These are phyloP conservation scores for Hystrix cristata DNA, from an alignment of 2,113 vertebrate genomes.

Conservation along the genomic window DNA sequence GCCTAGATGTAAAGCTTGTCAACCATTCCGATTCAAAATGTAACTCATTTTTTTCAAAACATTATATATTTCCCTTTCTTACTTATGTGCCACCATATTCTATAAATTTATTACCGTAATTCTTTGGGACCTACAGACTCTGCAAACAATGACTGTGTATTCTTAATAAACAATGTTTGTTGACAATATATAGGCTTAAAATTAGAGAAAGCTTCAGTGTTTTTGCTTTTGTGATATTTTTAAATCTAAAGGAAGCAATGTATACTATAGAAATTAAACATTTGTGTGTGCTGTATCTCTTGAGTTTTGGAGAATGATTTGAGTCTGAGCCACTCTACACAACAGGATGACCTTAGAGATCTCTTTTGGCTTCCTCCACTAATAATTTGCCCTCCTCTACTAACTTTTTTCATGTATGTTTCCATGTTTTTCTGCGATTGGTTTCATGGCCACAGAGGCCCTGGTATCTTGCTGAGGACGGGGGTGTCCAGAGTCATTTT, in stretches of 20 bases:
- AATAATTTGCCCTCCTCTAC: conserved; percentile 62
- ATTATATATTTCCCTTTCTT: background rate
- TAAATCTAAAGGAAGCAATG: conserved; percentile 40
- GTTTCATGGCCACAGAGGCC: conserved; percentile 21
- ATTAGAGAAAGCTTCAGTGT: conserved; percentile 34
- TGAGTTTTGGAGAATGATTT: conserved; percentile 61
- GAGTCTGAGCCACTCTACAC: conserved; percentile 43
- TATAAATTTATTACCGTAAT: background rate
- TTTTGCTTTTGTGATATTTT: conserved; percentile 65
- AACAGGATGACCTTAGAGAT: conserved; percentile 66
- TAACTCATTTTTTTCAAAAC: background rate
- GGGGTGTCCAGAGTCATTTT: background rate
- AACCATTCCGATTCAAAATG: conserved; percentile 33
- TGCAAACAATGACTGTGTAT: conserved; percentile 65
- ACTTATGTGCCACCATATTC: background rate
- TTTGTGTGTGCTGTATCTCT: background rate
- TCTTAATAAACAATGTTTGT: conserved; percentile 71
- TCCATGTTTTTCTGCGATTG: conserved; percentile 53
- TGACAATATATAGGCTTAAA: conserved; percentile 8
- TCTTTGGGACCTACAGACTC: conserved; percentile 62
- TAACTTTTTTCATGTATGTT: conserved; percentile 33
- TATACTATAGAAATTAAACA: conserved; percentile 70
- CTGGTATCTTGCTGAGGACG: background rate
- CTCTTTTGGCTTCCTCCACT: conserved; percentile 68
- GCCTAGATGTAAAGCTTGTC: background rate